Base-by-base conservation (phyloP, 2,113 vertebrate genomes). In the Gymnobelideus leadbeateri region DNA sequence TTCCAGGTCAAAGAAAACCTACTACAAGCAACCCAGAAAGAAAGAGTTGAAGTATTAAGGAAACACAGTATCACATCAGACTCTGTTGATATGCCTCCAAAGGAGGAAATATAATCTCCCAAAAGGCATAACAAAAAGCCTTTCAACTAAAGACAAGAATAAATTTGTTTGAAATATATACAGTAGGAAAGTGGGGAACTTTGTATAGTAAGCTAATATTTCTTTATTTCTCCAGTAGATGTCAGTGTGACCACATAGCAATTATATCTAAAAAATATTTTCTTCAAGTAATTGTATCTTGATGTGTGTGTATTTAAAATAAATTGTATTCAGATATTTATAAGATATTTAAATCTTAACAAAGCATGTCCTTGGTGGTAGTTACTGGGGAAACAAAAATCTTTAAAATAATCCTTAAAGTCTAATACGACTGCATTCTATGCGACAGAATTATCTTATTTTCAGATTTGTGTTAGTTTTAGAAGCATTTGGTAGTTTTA, bases 171-270 rank as follows among this genome's bases (percentile, higher is more conserved):
- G 46, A 46, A 92, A 93, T 96, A 93, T 0, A 0, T 53, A 43
- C 94, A 51, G 84, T 95, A 91, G 46, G 49, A 94, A 91, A 49
- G n/a, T 77, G 52, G 26, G 91, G 89, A 91, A 91, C 19, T 93
- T 95, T 96, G 68, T 77, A n/a, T 25, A 91, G 89, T n/a, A 93
- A 91, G 24, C 37, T 95, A 89, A 52, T 50, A 7, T 95, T 53
- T 89, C 54, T 94, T 51, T 61, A 0, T 3, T 84, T 96, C 0
- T 90, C 98, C 98, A 55, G 97, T 52, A 98, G 98, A 52, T 98
- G 98, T 98, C 98, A 96, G 96, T 95, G 37, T 95, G 11, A 57
- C 52, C 95, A 31, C 91, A 25, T 5, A 97, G 37, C 2, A 12
- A 19, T 94, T 94, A n/a, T 68, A 90, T 77, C 92, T 7, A 19